These are phyloP conservation scores for Nomada hirtipes DNA, from an alignment of 2,888 invertebrate genomes.

Conservation along the genomic window DNA sequence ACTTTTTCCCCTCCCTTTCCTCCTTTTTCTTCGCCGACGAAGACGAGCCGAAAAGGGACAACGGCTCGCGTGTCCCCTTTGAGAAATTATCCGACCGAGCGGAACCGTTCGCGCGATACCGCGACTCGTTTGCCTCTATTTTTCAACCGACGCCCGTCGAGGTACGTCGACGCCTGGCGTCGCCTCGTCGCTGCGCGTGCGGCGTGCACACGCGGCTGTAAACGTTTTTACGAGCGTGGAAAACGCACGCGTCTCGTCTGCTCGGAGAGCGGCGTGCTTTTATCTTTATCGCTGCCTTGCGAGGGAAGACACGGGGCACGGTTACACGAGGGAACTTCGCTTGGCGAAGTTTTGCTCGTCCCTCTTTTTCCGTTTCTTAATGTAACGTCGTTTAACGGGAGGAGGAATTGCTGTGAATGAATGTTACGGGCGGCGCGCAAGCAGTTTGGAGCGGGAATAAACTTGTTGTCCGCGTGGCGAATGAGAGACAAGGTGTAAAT, in stretches of 20 bases:
- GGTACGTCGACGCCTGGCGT: conserved; percentile 6
- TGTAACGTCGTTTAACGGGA: no score
- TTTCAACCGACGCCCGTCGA: conserved; percentile 35
- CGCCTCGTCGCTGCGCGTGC: conserved; percentile 2
- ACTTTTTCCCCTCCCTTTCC: conserved; percentile 20
- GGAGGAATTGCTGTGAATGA: no score
- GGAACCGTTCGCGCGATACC: conserved; percentile 79
- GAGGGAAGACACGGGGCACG: no score
- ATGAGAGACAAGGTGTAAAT: no score
- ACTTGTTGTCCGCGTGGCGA: no score
- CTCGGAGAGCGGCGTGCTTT: no score
- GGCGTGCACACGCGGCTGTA: neutral
- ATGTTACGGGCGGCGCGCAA: no score
- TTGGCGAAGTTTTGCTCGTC: no score
- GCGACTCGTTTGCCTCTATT: conserved; percentile 45
- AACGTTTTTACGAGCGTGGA: conserved; percentile 10
- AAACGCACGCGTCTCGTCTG: neutral
- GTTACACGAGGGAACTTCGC: no score
- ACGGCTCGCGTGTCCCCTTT: conserved; percentile 72
- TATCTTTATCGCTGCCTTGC: no score
- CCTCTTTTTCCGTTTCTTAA: no score
- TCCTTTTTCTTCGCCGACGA: conserved; percentile 52
- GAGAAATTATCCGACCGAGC: conserved; percentile 81
- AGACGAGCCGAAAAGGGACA: conserved; percentile 71
- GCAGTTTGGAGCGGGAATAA: no score